Evolutionary conservation across 2,888 invertebrate species (phyloP).

Genomic region (Sphaerophoria rueppellii): DNA sequence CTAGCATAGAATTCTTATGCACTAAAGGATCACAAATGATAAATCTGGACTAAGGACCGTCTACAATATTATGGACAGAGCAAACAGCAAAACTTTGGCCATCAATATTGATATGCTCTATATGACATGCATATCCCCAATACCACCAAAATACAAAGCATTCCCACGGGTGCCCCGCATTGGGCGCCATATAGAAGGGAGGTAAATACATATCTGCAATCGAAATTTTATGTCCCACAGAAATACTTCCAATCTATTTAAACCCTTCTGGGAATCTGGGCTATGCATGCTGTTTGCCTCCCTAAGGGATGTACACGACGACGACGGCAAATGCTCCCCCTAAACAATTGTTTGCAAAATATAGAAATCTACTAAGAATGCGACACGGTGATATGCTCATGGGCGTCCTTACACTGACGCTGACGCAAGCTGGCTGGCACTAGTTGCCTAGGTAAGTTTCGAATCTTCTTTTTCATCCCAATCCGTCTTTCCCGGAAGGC

Average conservation of each 20-base stretch:
- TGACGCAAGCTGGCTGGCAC: slow-evolving; percentile 11
- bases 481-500: neutral
- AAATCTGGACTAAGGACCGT: slow-evolving; percentile 27
- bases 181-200: slow-evolving; percentile 21
- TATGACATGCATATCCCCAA: slow-evolving; percentile 49
- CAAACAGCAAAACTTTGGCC: slow-evolving; percentile 30
- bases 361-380: slow-evolving; percentile 11
- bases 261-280: slow-evolving; percentile 29
- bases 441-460: slow-evolving; percentile 35
- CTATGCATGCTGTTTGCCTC: neutral
- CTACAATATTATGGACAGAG: slow-evolving; percentile 43
- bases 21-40: neutral
- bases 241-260: slow-evolving; percentile 55
- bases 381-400: neutral
- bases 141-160: slow-evolving; percentile 32
- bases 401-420: slow-evolving; percentile 4
- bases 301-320: slow-evolving; percentile 31
- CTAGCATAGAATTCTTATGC: slow-evolving; percentile 27
- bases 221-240: slow-evolving; percentile 58
- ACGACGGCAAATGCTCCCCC: neutral
- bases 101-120: slow-evolving; percentile 42
- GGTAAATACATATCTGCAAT: slow-evolving; percentile 54
- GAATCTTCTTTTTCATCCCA: neutral
- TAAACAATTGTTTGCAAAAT: slow-evolving; percentile 40
- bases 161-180: slow-evolving; percentile 19